Evolutionary conservation across 2,888 invertebrate genomes (phyloP).

Genomic region (Sinhomidia bicolor): DNA sequence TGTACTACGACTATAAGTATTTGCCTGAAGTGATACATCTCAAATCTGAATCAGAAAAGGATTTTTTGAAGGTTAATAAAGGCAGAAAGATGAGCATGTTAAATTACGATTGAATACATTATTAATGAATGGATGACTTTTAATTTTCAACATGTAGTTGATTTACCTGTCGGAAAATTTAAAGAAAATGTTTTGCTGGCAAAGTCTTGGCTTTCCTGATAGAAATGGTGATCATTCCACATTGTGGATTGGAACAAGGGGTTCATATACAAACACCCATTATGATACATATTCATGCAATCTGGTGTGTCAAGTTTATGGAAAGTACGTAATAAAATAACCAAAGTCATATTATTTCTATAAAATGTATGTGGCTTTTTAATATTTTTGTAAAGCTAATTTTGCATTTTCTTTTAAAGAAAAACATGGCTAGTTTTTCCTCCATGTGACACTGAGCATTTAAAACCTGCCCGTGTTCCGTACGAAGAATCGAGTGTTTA

Average conservation of each 20-base stretch:
- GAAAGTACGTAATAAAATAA: constrained; percentile 85
- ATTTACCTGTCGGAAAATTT: constrained; percentile 79
- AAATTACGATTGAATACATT: no score
- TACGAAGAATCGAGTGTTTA: constrained; percentile 98
- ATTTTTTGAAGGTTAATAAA: constrained; percentile 84
- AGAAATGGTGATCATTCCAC: constrained; percentile 88
- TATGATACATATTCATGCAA: constrained; percentile 97
- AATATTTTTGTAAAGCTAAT: background rate
- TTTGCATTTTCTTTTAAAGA: constrained; percentile 82
- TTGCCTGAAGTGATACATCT: constrained; percentile 85
- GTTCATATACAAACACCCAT: constrained; percentile 96
- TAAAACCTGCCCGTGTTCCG: constrained; percentile 92
- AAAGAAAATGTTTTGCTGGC: constrained; percentile 85
- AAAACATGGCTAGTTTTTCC: constrained; percentile 97
- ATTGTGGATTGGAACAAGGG: constrained; percentile 93
- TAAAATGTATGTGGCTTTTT: no score
- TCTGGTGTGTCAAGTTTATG: constrained; percentile 93
- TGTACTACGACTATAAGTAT: constrained; percentile 93
- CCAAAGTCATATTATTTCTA: background rate
- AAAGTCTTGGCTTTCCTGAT: constrained; percentile 87
- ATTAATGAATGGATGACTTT: no score
- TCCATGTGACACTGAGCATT: constrained; percentile 86
- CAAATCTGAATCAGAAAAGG: constrained; percentile 82
- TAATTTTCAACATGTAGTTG: constrained; percentile 67
- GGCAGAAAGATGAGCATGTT: no score